Base-by-base conservation (phyloP, 1,140 invertebrate species). In the Habropoda laboriosa region DNA sequence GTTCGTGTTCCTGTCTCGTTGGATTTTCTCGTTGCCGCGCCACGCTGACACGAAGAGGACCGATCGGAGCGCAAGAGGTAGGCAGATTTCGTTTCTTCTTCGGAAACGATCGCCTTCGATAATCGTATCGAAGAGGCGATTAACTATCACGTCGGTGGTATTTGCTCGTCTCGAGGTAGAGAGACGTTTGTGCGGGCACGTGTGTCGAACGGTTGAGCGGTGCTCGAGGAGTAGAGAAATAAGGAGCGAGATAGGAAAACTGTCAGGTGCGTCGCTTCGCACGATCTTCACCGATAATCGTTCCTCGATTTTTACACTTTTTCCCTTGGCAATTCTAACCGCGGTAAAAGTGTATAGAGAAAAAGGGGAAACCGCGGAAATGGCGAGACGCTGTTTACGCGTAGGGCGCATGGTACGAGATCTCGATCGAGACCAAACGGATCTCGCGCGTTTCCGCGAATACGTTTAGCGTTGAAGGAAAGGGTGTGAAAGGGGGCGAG, bases 181-280 rank as follows among this genome's bases (percentile, higher is more conserved):
- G 30, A 27, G 32, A 30, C 51, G 49, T 57, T 63, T 40, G 49
- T 38, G 53, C 53, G 63, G 55, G 72, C 61, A 67, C 73, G 42
- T 70, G 76, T 60, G 55, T 27, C 66, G 49, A 63, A 63, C 18
- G 30, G 72, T 4, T 21, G 49, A 40, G 27, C 24, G 61, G n/a
- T 47, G 30, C 21, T 42, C 32, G 57, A 64, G 45, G 24, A 58
- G 47, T 38, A 35, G 67, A 63, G 42, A 63, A 66, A 71, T 60
- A 53, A 60, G 79, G 72, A 77, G 38, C 81, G 51, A 53, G 49
- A 40, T 85, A 87, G 83, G 86, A 89, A 89, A 89, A 88, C 86
- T 89, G 89, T 90, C 91, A 92, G 90, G 88, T 92, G 90, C 88
- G 86, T 85, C 80, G 82, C 86, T 91, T 91, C 90, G 77, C 91